These are phyloP conservation scores for Platycnemis pennipes DNA, from an alignment of 2,888 invertebrate species.

Conservation along the genomic window DNA sequence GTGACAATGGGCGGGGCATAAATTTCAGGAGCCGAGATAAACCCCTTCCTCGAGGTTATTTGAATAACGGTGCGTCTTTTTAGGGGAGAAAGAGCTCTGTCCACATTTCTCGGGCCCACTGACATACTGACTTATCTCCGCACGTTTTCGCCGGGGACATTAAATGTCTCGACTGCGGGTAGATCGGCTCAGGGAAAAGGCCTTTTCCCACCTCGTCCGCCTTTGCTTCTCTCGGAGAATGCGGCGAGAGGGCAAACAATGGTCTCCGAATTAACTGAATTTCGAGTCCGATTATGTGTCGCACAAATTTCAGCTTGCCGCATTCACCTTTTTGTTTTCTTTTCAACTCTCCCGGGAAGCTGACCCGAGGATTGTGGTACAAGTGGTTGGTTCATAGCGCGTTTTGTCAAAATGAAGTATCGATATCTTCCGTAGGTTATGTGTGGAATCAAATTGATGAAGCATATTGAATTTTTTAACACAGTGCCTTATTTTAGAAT, in stretches of 20 bases:
- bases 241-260: neutral
- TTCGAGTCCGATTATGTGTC: neutral
- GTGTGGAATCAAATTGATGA: too few relatives aligned
- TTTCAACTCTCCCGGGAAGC: too few relatives aligned
- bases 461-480: too few relatives aligned
- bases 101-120: neutral
- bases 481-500: too few relatives aligned
- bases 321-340: neutral
- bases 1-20: constrained; percentile 57
- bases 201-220: neutral
- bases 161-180: neutral
- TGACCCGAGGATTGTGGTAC: too few relatives aligned
- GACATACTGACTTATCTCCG: neutral
- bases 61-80: constrained; percentile 54
- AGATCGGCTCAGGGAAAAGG: neutral
- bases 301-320: neutral
- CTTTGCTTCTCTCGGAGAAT: neutral
- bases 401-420: too few relatives aligned
- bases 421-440: too few relatives aligned
- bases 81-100: constrained; percentile 7
- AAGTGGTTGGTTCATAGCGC: too few relatives aligned
- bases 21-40: constrained; percentile 38
- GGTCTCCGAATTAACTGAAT: neutral
- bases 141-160: neutral
- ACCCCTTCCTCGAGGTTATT: constrained; percentile 49